Conservation (phyloP, 2,113 vertebrate species). For the Alosa alosa region DNA sequence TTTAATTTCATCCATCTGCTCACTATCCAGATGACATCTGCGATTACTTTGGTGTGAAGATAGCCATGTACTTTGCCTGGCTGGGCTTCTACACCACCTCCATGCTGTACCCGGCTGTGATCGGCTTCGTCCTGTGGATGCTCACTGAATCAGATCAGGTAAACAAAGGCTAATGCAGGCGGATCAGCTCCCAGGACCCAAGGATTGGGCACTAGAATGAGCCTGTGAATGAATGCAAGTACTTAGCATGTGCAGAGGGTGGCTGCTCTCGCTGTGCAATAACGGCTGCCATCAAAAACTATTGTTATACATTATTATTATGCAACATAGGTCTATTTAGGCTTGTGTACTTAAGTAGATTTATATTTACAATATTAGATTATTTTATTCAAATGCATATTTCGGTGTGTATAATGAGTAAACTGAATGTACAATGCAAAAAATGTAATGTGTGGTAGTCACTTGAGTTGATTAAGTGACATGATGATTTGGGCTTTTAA, state of each 20-base stretch:
- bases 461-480: background rate
- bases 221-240: background rate
- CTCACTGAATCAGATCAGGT: slow-evolving; percentile 95
- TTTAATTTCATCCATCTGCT: background rate
- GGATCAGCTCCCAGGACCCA: background rate
- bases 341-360: background rate
- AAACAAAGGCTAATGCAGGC: slow-evolving; percentile 29
- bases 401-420: background rate
- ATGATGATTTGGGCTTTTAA: background rate
- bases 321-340: no score
- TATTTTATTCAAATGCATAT: background rate
- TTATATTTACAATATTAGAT: background rate
- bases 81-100: slow-evolving; percentile 96
- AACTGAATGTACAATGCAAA: background rate
- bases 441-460: background rate
- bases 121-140: slow-evolving; percentile 91
- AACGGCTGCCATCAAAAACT: background rate
- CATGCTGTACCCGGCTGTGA: slow-evolving; percentile 93
- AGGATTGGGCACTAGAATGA: background rate
- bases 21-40: slow-evolving; percentile 85
- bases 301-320: background rate
- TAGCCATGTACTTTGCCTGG: slow-evolving; percentile 98
- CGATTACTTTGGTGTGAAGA: slow-evolving; percentile 96
- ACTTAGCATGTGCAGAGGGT: background rate
- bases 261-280: background rate